Evolutionary conservation across 2,888 invertebrate species (phyloP).

Genomic region (Stenodema calcarata): DNA sequence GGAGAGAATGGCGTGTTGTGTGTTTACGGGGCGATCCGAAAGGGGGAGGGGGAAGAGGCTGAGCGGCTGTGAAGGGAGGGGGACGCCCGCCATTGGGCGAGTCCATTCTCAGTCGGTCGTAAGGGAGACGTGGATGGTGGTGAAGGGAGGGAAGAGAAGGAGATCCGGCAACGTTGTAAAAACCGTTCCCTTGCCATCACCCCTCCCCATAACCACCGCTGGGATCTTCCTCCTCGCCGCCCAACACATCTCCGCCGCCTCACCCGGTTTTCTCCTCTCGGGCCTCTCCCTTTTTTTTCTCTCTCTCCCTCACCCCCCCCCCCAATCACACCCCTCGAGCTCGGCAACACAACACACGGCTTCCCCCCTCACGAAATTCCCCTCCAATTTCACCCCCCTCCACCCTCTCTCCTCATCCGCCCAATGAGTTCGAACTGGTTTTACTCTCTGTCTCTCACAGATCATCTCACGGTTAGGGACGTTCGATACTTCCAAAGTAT

Average conservation of each 20-base stretch:
- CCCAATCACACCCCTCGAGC: background rate
- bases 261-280: background rate
- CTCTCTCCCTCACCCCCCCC: background rate
- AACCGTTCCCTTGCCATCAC: background rate
- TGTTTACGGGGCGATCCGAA: slow-evolving; percentile 42
- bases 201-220: slow-evolving; percentile 36
- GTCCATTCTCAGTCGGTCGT: background rate
- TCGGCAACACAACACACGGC: background rate
- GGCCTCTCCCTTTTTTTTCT: background rate
- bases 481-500: no score
- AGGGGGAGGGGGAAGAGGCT: background rate
- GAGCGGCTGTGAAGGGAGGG: background rate
- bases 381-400: background rate
- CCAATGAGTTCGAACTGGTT: background rate
- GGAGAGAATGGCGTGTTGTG: slow-evolving; percentile 45
- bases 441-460: background rate
- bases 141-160: background rate
- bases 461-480: no score
- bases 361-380: background rate
- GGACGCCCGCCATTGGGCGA: slow-evolving; percentile 7
- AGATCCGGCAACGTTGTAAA: slow-evolving; percentile 41
- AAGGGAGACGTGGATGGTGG: background rate
- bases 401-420: no score
- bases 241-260: background rate
- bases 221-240: background rate